Percentiles rank a stretch among this genome's conserved stretches.
These are phyloP conservation scores for Pseudomugil gertrudae DNA, from an alignment of 2,797 vertebrate genomes.

Conservation along the genomic window DNA sequence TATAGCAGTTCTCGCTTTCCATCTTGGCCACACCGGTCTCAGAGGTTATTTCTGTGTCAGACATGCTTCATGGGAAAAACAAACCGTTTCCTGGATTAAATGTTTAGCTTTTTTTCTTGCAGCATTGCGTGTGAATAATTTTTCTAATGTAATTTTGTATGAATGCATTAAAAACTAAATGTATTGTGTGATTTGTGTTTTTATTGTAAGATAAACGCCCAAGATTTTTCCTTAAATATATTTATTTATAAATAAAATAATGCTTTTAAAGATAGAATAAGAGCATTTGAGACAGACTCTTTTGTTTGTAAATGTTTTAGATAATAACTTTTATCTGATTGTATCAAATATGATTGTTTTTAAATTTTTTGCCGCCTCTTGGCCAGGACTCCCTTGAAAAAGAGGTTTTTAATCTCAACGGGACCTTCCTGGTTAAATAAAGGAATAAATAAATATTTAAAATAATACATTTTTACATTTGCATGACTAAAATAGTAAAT, in stretches of 20 bases:
- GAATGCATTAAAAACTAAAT: conserved; percentile 40
- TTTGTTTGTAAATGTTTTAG: no score
- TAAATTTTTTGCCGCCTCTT: no score
- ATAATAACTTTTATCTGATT: no score
- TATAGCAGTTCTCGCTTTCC: conserved; percentile 62
- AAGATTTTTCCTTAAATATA: no score
- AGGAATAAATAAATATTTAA: no score
- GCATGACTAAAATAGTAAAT: background rate
- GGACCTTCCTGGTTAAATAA: no score
- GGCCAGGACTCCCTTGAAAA: no score
- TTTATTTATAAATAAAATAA: background rate
- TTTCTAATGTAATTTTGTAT: conserved; percentile 25
- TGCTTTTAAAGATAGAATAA: no score
- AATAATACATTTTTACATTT: conserved; percentile 6
- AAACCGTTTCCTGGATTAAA: conserved; percentile 21
- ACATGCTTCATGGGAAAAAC: conserved; percentile 33
- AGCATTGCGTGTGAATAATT: conserved; percentile 18
- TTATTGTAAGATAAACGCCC: background rate
- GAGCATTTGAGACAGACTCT: no score
- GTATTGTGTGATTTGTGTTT: background rate
- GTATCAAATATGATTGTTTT: no score
- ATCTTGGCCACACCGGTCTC: conserved; percentile 45
- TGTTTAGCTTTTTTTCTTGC: conserved; percentile 2
- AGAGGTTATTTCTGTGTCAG: conserved; percentile 57
- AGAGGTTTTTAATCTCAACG: no score